Evolutionary conservation across 2,888 invertebrate genomes (phyloP), one percentile per base, ranked within the genome.

Genomic region (Athalia cordata): DNA sequence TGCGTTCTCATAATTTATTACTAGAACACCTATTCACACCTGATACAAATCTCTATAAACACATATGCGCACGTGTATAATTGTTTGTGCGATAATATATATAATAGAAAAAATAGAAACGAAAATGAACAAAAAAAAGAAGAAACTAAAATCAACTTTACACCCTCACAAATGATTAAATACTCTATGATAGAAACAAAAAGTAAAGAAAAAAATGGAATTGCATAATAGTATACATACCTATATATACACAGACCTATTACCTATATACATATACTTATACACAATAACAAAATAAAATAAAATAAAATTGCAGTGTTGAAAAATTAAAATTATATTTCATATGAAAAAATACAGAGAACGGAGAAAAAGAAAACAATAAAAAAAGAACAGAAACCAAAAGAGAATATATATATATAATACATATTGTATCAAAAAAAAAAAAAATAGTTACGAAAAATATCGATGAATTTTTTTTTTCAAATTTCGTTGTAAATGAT

Each of bases 141-240:
- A 64, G 3, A 8, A 68, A 68, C 45, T 29, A 29, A 29, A 77
- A 74, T 79, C 29, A 29, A 29, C 29, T 29, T 29, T 29, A 29
- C 29, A 29, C 29, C 29, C 29, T 29, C 29, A n/a, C 8, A 29
- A 29, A 29, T 29, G 2, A 72, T 78, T 78, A 76, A 80, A 70
- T 79, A 77, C 70, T 79, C 76, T 77, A 64, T 79, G 52, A 81
- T 29, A 29, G 29, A 29, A 1, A 2, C 0, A 29, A 29, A 29
- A 29, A 29, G n/a, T n/a, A 29, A 29, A 29, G 2, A 29, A 29
- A 2, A 29, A 29, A 78, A 77, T 80, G 82, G 79, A 79, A 84
- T 81, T 80, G 79, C 61, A 66, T 78, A 66, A 78, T 75, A 75
- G 50, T 75, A 52, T 29, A 29, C 29, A 29, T 29, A 29, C n/a